Conservation (phyloP, 2,888 invertebrate genomes). For the Neoaliturus tenellus region DNA sequence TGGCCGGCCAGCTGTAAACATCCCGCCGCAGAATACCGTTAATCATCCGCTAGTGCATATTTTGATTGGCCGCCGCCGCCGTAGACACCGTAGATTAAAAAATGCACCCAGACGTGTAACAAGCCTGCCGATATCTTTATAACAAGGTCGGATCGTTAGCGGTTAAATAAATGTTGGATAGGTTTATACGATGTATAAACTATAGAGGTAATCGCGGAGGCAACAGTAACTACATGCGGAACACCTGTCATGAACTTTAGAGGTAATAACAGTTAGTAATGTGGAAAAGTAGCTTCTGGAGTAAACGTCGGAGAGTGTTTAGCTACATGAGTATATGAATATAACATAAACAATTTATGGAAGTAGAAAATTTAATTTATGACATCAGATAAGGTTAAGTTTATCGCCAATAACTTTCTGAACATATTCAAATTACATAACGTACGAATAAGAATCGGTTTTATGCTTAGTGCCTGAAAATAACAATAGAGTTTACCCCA, state of each 20-base stretch:
- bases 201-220: background rate
- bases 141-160: background rate
- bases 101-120: background rate
- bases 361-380: too few relatives aligned
- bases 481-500: too few relatives aligned
- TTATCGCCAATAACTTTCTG: too few relatives aligned
- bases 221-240: background rate
- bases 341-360: too few relatives aligned
- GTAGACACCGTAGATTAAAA: background rate
- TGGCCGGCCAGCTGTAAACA: background rate
- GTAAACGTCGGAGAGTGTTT: too few relatives aligned
- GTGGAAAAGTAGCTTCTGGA: too few relatives aligned
- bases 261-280: background rate
- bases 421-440: too few relatives aligned
- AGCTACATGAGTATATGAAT: too few relatives aligned
- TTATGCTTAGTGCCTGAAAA: too few relatives aligned
- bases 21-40: background rate
- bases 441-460: too few relatives aligned
- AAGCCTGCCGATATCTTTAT: background rate
- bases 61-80: background rate
- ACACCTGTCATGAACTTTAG: background rate
- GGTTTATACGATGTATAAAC: background rate
- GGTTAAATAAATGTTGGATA: background rate
- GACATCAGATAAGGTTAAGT: too few relatives aligned
- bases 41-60: conserved; percentile 2